Percentiles rank a stretch among this genome's conserved stretches.
Conservation (phyloP, 2,113 vertebrate genomes). For the Pelecanoides urinatrix region DNA sequence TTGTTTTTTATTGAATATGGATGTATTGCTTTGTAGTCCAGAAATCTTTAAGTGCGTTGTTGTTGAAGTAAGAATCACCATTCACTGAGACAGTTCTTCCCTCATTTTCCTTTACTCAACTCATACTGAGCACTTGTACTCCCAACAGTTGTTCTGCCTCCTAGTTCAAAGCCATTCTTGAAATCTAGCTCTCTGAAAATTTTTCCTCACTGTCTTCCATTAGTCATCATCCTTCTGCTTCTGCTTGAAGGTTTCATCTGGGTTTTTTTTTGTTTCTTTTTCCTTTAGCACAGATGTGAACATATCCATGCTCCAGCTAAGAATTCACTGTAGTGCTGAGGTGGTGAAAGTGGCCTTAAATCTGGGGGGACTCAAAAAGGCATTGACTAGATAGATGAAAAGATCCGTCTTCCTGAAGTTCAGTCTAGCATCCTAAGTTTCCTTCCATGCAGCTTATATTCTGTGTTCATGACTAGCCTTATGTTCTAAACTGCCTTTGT, state of each 20-base stretch:
- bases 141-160: neutral
- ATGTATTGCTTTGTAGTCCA: neutral
- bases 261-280: neutral
- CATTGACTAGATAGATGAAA: neutral
- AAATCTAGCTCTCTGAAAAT: neutral
- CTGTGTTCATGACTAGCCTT: neutral
- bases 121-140: neutral
- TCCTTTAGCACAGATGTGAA: neutral
- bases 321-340: neutral
- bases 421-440: neutral
- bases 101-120: neutral
- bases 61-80: neutral
- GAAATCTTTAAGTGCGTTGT: neutral
- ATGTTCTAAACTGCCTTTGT: neutral
- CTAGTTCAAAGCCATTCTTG: neutral
- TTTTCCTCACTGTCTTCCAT: neutral
- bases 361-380: neutral
- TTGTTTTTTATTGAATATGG: neutral
- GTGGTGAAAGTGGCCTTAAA: neutral
- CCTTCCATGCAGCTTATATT: neutral
- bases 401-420: neutral
- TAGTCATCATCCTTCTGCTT: neutral
- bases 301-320: neutral
- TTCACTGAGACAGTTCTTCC: neutral
- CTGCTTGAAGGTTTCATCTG: neutral